These are phyloP conservation scores for Mesembrinibis cayennensis DNA, from an alignment of 2,113 vertebrate species.

Conservation along the genomic window DNA sequence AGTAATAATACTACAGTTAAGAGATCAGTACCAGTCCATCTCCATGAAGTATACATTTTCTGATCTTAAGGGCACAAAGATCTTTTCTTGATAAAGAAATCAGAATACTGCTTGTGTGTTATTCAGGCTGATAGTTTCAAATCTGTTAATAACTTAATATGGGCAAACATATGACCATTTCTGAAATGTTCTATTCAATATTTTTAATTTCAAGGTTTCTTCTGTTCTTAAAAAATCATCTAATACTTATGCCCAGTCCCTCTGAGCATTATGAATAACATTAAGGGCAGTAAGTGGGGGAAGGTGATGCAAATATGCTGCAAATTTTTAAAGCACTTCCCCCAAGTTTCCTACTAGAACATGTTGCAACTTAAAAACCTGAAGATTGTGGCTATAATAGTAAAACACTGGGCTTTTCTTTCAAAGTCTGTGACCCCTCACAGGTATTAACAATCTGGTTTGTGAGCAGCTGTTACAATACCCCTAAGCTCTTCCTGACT, in stretches of 20 bases:
- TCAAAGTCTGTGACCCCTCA: background rate
- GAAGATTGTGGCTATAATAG: background rate
- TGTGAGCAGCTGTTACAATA: background rate
- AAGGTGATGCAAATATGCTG: background rate
- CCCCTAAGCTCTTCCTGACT: background rate
- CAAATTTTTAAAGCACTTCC: background rate
- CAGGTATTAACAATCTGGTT: background rate
- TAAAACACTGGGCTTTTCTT: background rate
- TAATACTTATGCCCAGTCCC: background rate
- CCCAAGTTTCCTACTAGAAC: background rate
- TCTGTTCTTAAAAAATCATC: background rate
- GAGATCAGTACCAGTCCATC: background rate
- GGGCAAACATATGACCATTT: background rate
- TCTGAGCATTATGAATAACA: background rate
- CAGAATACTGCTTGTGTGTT: background rate
- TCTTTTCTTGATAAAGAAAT: background rate
- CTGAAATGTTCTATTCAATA: background rate
- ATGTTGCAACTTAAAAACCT: background rate
- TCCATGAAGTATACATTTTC: background rate
- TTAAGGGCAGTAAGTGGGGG: background rate
- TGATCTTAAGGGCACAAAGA: background rate
- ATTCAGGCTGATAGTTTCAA: background rate
- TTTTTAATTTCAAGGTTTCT: background rate
- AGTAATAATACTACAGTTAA: background rate
- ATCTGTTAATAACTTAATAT: background rate